These are phyloP conservation scores for Hippocampus abdominalis DNA, from an alignment of 2,113 vertebrate genomes.

Conservation along the genomic window DNA sequence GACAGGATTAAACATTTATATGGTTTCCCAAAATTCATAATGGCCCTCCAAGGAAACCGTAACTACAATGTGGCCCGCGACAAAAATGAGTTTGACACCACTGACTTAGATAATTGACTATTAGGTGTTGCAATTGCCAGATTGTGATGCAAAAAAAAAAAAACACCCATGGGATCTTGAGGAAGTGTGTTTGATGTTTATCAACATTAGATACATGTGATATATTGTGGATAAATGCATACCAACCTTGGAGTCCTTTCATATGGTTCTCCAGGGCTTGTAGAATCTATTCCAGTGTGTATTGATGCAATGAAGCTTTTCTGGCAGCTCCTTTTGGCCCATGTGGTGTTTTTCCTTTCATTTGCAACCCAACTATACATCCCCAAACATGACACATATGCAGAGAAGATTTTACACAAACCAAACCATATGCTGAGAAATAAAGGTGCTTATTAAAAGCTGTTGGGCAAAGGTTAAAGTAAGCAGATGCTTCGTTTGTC, in stretches of 20 bases:
- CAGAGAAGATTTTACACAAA: slow-evolving; percentile 16
- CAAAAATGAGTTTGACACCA: no score
- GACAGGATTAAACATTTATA: no score
- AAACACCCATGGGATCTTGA: neutral
- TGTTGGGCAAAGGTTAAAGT: slow-evolving; percentile 49
- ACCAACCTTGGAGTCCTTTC: neutral
- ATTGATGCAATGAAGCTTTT: neutral
- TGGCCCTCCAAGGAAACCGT: no score
- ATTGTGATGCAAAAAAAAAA: neutral
- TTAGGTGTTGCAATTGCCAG: neutral
- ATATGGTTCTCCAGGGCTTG: neutral
- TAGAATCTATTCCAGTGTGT: neutral
- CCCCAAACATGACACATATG: neutral
- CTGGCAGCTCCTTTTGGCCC: no score
- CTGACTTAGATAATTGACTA: neutral
- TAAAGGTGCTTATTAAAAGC: slow-evolving; percentile 51
- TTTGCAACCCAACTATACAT: slow-evolving; percentile 14
- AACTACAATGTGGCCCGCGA: no score
- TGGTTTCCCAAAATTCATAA: no score
- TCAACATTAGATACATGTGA: neutral
- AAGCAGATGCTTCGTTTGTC: slow-evolving; percentile 50
- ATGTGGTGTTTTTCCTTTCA: slow-evolving; percentile 4
- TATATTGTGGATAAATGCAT: neutral
- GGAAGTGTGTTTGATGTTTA: neutral
- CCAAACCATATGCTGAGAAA: slow-evolving; percentile 41